Base-by-base conservation (phyloP, 2,113 vertebrate genomes). In the Chelonoidis abingdonii region DNA sequence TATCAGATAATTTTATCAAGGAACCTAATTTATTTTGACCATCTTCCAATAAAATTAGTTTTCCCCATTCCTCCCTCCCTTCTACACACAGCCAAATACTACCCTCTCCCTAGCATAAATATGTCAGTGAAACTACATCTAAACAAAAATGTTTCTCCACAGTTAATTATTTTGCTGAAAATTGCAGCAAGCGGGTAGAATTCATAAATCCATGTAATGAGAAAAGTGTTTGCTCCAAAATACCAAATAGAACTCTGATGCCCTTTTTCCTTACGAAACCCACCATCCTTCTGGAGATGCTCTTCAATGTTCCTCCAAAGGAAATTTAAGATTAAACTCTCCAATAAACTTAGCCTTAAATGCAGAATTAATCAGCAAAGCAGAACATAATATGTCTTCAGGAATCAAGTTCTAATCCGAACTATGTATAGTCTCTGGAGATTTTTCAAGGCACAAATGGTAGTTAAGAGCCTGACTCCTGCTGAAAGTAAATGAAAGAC, bases 1-100 rank as follows among this genome's bases (percentile, higher is more conserved):
- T 72, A 86, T 85, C 92, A 81, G 9, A n/a, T 95, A 96, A 97
- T 95, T 95, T 97, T 84, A 97, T 97, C 95, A 93, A 92, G 86
- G 54, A 88, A 93, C 50, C 47, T 96, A 95, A 97, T 96, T 88
- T 93, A 85, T 86, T 95, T 75, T 88, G 83, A 47, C 53, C 92
- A 90, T 92, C 94, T 97, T 97, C 93, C 96, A 94, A 89, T 53
- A 87, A 76, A 85, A 56, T 96, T 85, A 85, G 92, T 57, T 80
- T 57, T 14, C 29, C 83, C 92, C 89, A 85, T 44, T 95, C 41
- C 92, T 88, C 80, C 90, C 59, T 84, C 11, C 24, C 88, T 91
- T 81, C 88, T 93, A 91, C 81, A 81, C 47, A 83, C 3, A 83
- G 27, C 54, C 90, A 95, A 94, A 92, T 14, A 1, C 17, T 0